Percentiles rank a stretch among this genome's conserved stretches.
These are phyloP conservation scores for Cataglyphis hispanica DNA, from an alignment of 1,140 invertebrate genomes.

Conservation along the genomic window DNA sequence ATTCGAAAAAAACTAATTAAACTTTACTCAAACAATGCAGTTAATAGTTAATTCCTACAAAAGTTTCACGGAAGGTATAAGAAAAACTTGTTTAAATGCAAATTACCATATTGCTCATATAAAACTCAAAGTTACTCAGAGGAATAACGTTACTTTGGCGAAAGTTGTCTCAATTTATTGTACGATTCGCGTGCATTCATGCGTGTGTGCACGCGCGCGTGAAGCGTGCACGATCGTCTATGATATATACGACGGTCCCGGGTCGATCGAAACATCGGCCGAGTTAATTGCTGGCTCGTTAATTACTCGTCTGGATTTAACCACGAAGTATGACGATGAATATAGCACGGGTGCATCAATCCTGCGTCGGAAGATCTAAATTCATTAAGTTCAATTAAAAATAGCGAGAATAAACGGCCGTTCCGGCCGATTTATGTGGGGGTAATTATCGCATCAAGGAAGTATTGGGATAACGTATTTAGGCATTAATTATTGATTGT, in stretches of 20 bases:
- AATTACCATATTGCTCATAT: conserved; percentile 8
- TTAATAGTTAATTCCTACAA: neutral
- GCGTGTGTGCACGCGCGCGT: neutral
- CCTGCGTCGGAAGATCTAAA: conserved; percentile 57
- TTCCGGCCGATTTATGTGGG: conserved; percentile 9
- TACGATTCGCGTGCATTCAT: neutral
- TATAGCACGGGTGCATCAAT: conserved; percentile 42
- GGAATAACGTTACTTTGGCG: neutral
- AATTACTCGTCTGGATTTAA: conserved; percentile 66
- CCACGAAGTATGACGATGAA: conserved; percentile 47
- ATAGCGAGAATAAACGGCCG: conserved; percentile 35
- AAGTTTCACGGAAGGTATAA: conserved; percentile 17
- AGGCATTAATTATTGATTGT: conserved; percentile 7
- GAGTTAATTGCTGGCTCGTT: conserved; percentile 68
- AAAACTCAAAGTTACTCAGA: conserved; percentile 14
- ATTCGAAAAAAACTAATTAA: neutral
- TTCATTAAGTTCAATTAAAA: conserved; percentile 58
- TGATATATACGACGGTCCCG: conserved; percentile 15
- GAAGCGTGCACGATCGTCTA: neutral
- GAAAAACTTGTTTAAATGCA: conserved; percentile 54
- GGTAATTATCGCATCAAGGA: conserved; percentile 19
- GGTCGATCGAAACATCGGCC: conserved; percentile 61
- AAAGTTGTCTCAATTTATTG: conserved; percentile 46
- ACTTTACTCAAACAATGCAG: neutral
- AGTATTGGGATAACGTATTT: neutral